Conservation (phyloP, 1,140 invertebrate species). For the Mactra quadrangularis region DNA sequence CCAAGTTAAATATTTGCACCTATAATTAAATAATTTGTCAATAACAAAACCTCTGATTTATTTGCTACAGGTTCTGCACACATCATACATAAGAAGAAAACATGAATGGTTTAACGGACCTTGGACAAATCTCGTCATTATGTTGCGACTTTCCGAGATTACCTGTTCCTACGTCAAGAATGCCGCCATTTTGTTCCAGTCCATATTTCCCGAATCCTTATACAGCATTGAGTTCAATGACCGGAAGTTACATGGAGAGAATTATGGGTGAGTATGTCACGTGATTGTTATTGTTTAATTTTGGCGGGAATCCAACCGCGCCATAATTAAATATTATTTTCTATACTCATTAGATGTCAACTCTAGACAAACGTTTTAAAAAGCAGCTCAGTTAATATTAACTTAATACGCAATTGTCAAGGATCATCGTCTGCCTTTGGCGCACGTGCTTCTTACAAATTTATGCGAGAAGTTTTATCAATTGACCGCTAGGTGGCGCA, state of each 20-base stretch:
- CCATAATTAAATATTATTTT: neutral
- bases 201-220: constrained; percentile 5
- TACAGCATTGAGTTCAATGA: neutral
- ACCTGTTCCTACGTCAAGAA: constrained; percentile 11
- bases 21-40: too few species aligned
- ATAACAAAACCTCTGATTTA: too few species aligned
- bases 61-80: too few species aligned
- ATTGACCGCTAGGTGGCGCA: too few species aligned
- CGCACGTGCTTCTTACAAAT: too few species aligned
- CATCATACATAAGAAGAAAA: too few species aligned
- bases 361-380: neutral
- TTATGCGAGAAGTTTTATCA: too few species aligned
- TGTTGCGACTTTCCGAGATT: constrained; percentile 29
- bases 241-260: constrained; percentile 37
- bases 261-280: constrained; percentile 32
- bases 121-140: constrained; percentile 11
- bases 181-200: constrained; percentile 16
- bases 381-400: too few species aligned
- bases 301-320: too few species aligned
- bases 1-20: too few species aligned
- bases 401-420: too few species aligned
- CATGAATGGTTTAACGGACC: constrained; percentile 18
- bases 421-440: too few species aligned
- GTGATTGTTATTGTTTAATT: neutral
- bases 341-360: neutral